Evolutionary conservation across 2,797 vertebrate species (phyloP).

Genomic region (Rhynchotus rufescens): DNA sequence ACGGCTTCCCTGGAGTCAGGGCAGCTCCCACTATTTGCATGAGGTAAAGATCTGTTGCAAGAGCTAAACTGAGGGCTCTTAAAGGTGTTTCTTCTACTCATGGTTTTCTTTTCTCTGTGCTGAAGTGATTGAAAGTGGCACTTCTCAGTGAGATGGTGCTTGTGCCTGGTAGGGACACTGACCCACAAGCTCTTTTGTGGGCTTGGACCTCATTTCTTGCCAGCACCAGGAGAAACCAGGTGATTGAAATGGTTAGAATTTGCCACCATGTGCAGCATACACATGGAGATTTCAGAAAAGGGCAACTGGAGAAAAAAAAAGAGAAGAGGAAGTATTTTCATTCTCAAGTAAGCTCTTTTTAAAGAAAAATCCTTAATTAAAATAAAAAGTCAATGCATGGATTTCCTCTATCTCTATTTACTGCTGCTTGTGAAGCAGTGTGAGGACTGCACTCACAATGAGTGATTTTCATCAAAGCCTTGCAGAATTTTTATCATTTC

Average conservation of each 20-base stretch:
- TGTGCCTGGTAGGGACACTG: neutral
- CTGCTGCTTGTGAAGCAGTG: neutral
- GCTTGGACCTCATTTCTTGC: neutral
- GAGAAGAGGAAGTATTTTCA: neutral
- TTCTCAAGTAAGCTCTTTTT: neutral
- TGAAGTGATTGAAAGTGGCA: neutral
- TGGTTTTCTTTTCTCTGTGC: neutral
- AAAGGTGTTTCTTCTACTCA: neutral
- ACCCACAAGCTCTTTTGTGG: neutral
- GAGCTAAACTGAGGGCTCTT: neutral
- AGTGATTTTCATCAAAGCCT: neutral
- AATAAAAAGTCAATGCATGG: neutral
- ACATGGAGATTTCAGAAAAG: neutral
- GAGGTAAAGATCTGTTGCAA: neutral
- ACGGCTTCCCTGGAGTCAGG: neutral
- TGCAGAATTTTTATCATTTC: neutral
- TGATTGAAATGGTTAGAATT: neutral
- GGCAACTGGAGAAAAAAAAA: neutral
- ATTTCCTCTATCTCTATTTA: neutral
- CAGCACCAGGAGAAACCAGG: no score
- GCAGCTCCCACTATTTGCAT: neutral
- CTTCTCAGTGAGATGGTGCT: neutral
- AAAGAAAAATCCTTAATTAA: neutral
- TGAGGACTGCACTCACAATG: neutral
- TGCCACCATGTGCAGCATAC: neutral